A percentile compares a stretch with the other conserved stretches of the same genome.
These are phyloP conservation scores for Nomada ruficornis DNA, from an alignment of 2,888 invertebrate genomes.

Conservation along the genomic window DNA sequence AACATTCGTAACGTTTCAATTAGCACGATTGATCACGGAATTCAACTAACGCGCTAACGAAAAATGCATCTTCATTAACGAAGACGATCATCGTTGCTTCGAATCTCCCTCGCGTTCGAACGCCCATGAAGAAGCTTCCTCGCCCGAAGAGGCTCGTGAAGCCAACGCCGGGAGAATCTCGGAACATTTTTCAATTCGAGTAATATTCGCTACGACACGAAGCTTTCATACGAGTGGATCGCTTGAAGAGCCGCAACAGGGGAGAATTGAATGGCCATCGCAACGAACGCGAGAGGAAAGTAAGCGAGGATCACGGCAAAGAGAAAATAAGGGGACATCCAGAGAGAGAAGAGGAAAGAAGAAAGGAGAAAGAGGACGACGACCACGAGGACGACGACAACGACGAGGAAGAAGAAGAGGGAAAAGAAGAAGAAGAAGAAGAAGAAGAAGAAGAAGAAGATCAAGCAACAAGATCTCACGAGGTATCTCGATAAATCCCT, in stretches of 20 bases:
- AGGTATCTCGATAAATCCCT: conserved; percentile 75
- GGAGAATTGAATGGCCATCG: conserved; percentile 51
- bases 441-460: conserved; percentile 67
- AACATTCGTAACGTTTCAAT: too few relatives aligned
- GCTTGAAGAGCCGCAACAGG: conserved; percentile 38
- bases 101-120: background rate
- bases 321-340: conserved; percentile 45
- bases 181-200: conserved; percentile 38
- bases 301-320: conserved; percentile 25
- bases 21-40: background rate
- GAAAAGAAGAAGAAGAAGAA: conserved; percentile 66
- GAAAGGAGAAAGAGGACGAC: conserved; percentile 35
- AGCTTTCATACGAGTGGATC: conserved; percentile 30
- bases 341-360: conserved; percentile 31
- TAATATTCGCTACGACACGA: conserved; percentile 33
- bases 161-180: background rate
- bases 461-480: conserved; percentile 76
- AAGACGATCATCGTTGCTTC: background rate
- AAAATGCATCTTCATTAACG: conserved; percentile 3
- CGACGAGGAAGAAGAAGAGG: conserved; percentile 53
- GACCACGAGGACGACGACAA: conserved; percentile 48
- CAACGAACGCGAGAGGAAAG: conserved; percentile 45
- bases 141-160: background rate
- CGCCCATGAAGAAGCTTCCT: background rate
- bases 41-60: background rate